A percentile compares a stretch with the other conserved stretches of the same genome.
phyloP scores from a whole-genome alignment of 1,140 invertebrate species.

The Pemphigus obesinymphae region DNA sequence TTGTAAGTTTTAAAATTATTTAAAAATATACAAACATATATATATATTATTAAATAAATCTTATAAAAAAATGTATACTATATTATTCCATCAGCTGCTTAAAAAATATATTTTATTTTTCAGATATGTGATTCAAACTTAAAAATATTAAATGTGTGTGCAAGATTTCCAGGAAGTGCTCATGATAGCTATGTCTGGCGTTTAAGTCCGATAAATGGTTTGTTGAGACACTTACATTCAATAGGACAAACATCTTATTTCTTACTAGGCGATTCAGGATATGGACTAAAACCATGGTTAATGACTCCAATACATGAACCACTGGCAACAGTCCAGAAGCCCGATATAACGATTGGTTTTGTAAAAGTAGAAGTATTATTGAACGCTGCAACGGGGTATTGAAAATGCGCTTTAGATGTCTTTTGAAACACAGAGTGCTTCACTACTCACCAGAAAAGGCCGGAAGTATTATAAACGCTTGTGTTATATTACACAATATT shows the following conservation, averaged over 20 bases:
- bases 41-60: not conserved
- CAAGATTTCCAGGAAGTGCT: not conserved
- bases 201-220: not conserved
- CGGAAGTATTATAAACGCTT: too few species aligned
- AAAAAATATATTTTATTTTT: not conserved
- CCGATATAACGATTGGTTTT: not conserved
- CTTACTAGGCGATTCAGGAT: not conserved
- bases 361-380: not conserved
- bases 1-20: not conserved
- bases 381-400: too few species aligned
- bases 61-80: too few species aligned
- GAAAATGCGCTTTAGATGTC: too few species aligned
- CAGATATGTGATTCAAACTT: not conserved
- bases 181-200: not conserved
- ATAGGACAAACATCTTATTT: not conserved
- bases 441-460: too few species aligned
- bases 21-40: not conserved
- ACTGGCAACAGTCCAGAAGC: not conserved
- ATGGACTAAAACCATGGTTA: not conserved
- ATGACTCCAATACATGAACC: not conserved
- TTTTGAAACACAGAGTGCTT: too few species aligned
- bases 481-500: too few species aligned
- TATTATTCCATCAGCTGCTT: too few species aligned
- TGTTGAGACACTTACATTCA: not conserved
- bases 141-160: not conserved